These are phyloP conservation scores for Hippocampus zosterae DNA, from an alignment of 2,113 vertebrate species.

Conservation along the genomic window DNA sequence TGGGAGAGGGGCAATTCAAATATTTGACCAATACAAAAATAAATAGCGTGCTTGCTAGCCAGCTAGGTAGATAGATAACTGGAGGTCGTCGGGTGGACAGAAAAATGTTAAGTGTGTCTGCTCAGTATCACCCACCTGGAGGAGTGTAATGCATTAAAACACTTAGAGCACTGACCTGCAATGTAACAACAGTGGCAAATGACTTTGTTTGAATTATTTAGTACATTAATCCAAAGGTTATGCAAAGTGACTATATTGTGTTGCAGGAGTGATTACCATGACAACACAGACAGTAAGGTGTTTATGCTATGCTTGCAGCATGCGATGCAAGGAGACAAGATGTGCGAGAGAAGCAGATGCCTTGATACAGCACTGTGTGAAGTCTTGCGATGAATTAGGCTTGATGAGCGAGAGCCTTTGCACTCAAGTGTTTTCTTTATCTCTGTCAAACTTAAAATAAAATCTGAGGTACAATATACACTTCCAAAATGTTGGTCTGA, in stretches of 20 bases:
- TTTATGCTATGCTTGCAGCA: constrained; percentile 17
- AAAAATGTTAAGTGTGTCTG: constrained; percentile 24
- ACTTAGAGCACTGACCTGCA: constrained; percentile 17
- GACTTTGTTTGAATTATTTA: constrained; percentile 15
- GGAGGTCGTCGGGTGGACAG: constrained; percentile 7
- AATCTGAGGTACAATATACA: too few relatives aligned
- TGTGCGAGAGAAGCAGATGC: constrained; percentile 1
- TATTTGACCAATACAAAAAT: constrained; percentile 26
- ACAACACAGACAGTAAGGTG: neutral
- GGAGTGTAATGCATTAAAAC: constrained; percentile 25
- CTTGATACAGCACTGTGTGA: neutral
- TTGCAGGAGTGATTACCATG: neutral
- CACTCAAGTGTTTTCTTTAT: neutral
- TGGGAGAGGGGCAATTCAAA: constrained; percentile 15
- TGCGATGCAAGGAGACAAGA: constrained; percentile 4
- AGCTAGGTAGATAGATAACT: neutral
- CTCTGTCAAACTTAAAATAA: neutral
- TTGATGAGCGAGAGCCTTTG: neutral
- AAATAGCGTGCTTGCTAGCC: too few relatives aligned
- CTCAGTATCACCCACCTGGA: constrained; percentile 21
- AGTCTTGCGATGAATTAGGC: neutral
- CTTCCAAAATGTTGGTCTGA: neutral
- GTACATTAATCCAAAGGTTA: constrained; percentile 6
- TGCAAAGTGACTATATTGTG: neutral
- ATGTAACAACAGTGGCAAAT: constrained; percentile 9